phyloP scores from a whole-genome alignment of 2,113 vertebrate species.

The Tachuris rubrigastra region DNA sequence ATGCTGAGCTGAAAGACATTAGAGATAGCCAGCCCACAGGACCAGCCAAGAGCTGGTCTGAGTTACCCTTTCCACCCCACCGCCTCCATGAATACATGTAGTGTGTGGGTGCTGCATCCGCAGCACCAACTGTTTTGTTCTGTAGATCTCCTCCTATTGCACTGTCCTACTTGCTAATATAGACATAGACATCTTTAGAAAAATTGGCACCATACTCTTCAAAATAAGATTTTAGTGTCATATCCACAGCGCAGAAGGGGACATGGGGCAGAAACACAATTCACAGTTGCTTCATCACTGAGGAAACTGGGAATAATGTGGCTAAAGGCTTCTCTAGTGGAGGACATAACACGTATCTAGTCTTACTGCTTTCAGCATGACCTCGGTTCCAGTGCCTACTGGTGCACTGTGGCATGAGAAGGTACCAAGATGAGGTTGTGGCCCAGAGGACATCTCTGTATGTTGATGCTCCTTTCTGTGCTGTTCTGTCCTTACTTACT shows the following conservation, averaged over 20 bases:
- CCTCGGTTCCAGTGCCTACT: background rate
- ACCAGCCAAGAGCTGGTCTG: background rate
- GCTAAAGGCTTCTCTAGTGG: background rate
- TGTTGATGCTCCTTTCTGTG: background rate
- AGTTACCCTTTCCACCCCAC: background rate
- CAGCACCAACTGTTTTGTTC: background rate
- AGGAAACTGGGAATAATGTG: background rate
- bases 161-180: background rate
- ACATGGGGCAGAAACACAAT: background rate
- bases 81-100: background rate
- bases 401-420: background rate
- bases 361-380: background rate
- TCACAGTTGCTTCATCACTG: background rate
- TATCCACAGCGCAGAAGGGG: background rate
- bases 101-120: background rate
- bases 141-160: background rate
- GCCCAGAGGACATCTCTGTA: background rate
- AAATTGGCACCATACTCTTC: background rate
- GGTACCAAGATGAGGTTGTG: background rate
- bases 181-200: background rate
- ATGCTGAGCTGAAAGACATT: background rate
- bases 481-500: background rate
- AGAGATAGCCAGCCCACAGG: background rate
- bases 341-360: background rate
- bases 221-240: background rate